Evolutionary conservation across 2,888 invertebrate species (phyloP), one percentile per base, ranked within the genome.

Genomic region (Aleiodes alternator): DNA sequence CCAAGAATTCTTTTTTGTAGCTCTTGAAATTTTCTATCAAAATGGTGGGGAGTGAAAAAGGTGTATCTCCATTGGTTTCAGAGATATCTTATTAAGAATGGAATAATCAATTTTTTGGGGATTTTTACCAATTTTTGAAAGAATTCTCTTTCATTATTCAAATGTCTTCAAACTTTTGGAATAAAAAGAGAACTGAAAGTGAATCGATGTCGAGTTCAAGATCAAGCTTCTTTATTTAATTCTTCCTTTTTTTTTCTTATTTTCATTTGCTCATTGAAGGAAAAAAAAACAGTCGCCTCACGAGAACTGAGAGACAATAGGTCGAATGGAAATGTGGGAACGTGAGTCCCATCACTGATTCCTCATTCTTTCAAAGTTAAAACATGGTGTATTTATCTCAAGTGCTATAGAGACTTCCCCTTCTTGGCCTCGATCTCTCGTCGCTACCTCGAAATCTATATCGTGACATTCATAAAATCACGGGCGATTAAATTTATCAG

Each of bases 301-400:
- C 71, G 76, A 75, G 73, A 78, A 78, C 80, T 76, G 76, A 75
- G 76, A 84, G 85, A 88, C 88, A 87, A 88, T 88, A 85, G 87
- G 87, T 86, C 85, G 87, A 87, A 88, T 88, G 87, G 84, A 87
- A 88, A 88, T 88, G 87, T 82, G 80, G 75, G 84, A 84, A 88
- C 87, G 87, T 88, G 88, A 87, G 82, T 83, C 80, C 82, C 85
- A 86, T 87, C 81, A 78, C 82, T 77, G 84, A 87, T 86, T 80
- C 72, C 76, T 74, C 79, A 79, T 81, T 79, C 80, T 82, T 81
- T 75, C 50, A 50, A 23, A 23, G 23, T 53, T 38, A 48, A 56
- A 51, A 50, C 61, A 61, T 51, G 53, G 64, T 68, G 68, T 59
- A 66, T 74, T 61, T 61, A 74, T 73, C 29, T 8, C 73, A 57